Evolutionary conservation across 2,797 vertebrate genomes (phyloP), one percentile per base, ranked within the genome.

Genomic region (Hafferia zeledoni): DNA sequence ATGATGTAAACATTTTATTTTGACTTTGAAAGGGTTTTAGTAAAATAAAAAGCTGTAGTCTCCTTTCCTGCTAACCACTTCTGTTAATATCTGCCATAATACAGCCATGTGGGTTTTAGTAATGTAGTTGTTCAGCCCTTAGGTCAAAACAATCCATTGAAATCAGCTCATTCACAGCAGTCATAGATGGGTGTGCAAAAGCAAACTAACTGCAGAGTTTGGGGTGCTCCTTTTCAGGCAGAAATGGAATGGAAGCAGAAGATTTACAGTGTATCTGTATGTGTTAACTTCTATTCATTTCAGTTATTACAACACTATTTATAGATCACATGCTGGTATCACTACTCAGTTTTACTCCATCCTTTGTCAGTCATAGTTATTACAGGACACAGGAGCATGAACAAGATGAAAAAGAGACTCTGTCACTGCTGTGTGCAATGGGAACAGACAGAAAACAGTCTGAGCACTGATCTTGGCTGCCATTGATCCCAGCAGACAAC

Each of bases 21-120:
- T 75, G 70, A 69, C 55, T 95, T 95, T 86, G 67, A 94, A 95
- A 94, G 84, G 43, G 23, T 91, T 94, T 95, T 76, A 85, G 91
- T 83, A 37, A 83, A 90, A 90, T 86, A 72, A 93, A 87, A 84
- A 91, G 85, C 87, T 53, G 55, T 94, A 84, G 87, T 96, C 79
- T 86, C 44, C 83, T 93, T 91, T 95, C 50, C 33, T 39, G 30
- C 70, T 93, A 89, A 86, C 74, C 78, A 33, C 77, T 94, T 52
- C 57, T 63, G 70, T 94, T 93, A 93, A 57, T 78, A 60, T 63
- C 20, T 17, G 25, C 59, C 27, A 5, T 87, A 88, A 84, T 68
- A 77, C 14, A 83, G 56, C 70, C 67, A 78, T 69, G 63, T 96
- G 91, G 65, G 47, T 97, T 97, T 87, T 81, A 74, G 30, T 94